Conservation (phyloP, 2,888 invertebrate genomes). For the Podotricha telesiphe region DNA sequence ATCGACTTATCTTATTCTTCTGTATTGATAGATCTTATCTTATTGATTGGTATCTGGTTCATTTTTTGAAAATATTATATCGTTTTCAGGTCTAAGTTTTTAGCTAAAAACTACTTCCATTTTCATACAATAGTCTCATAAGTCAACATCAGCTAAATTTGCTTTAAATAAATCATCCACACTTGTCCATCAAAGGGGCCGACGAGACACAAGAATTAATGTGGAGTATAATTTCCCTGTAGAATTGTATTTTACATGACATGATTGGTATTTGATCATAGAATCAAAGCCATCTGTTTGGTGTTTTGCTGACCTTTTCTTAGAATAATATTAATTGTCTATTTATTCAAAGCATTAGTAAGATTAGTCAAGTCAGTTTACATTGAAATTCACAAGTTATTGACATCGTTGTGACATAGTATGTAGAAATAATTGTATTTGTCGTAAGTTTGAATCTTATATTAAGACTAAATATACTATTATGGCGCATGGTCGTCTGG, state of each 20-base stretch:
- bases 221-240: slow-evolving; percentile 26
- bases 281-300: slow-evolving; percentile 6
- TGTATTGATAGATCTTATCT: too few relatives aligned
- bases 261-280: slow-evolving; percentile 5
- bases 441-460: too few relatives aligned
- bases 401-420: slow-evolving; percentile 6
- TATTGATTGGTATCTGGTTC: too few relatives aligned
- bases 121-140: background rate
- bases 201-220: slow-evolving; percentile 34
- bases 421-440: background rate
- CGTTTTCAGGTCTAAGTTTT: too few relatives aligned
- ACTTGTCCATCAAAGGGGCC: slow-evolving; percentile 34
- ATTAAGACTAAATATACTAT: too few relatives aligned
- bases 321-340: slow-evolving; percentile 19
- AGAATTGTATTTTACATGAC: slow-evolving; percentile 25
- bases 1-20: too few relatives aligned
- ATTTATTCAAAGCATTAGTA: background rate
- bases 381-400: slow-evolving; percentile 8
- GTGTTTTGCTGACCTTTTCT: slow-evolving; percentile 17
- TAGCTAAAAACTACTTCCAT: background rate
- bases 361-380: slow-evolving; percentile 10
- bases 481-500: too few relatives aligned
- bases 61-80: too few relatives aligned
- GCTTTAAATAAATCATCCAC: slow-evolving; percentile 27
- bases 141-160: background rate